Conservation (phyloP, 2,113 vertebrate species). For the Myrmecophaga tridactyla region DNA sequence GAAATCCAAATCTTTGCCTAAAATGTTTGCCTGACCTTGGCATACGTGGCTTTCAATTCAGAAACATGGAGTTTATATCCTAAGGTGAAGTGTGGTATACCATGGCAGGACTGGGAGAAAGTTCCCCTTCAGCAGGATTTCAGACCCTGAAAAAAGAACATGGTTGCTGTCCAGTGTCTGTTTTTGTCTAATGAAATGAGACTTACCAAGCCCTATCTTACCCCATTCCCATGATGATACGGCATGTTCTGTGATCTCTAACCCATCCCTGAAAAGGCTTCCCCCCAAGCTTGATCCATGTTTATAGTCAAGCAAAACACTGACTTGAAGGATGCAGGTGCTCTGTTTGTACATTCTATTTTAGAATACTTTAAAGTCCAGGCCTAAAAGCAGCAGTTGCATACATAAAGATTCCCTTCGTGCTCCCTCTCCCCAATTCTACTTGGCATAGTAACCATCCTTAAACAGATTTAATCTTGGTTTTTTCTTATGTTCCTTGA, state of each 20-base stretch:
- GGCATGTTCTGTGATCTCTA: no score
- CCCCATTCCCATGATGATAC: background rate
- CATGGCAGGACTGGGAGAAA: accelerated
- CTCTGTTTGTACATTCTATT: background rate
- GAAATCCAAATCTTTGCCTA: background rate
- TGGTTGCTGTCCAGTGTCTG: background rate
- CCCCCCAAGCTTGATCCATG: background rate
- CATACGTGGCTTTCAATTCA: background rate
- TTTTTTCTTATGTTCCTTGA: background rate
- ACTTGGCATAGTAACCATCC: background rate
- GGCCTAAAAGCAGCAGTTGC: background rate
- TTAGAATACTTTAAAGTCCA: background rate
- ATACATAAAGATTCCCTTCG: background rate
- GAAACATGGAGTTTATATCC: background rate
- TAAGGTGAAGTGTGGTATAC: no score
- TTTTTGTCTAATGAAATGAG: background rate
- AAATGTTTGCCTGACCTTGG: background rate
- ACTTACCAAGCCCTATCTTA: no score
- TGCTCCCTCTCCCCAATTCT: background rate
- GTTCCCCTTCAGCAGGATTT: background rate
- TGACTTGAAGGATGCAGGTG: background rate
- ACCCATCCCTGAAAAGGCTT: background rate
- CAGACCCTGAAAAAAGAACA: background rate
- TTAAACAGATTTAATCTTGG: background rate
- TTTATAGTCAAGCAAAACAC: background rate